A percentile compares a stretch with the other conserved stretches of the same genome.
phyloP scores from a whole-genome alignment of 1,140 invertebrate genomes.

The Gryllus bimaculatus region DNA sequence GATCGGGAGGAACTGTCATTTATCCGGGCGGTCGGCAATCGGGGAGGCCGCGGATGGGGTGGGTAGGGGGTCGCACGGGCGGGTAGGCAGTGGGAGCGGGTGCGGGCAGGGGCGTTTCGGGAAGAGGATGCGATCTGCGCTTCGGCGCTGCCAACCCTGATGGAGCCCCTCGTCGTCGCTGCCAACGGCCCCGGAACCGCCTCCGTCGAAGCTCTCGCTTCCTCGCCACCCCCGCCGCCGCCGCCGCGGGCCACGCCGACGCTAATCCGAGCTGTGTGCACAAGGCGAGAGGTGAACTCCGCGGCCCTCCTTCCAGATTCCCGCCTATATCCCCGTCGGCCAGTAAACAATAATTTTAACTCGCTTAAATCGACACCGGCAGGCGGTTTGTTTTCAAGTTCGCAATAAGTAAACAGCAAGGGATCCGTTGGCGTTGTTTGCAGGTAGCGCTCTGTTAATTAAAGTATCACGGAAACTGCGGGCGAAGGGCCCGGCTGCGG shows the following conservation, averaged over 20 bases:
- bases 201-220: background rate
- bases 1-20: background rate
- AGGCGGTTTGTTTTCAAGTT: background rate
- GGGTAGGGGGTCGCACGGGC: too few species aligned
- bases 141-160: too few species aligned
- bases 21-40: too few species aligned
- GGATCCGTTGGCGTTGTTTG: background rate
- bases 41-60: too few species aligned
- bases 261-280: background rate
- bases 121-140: too few species aligned
- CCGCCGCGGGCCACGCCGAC: too few species aligned
- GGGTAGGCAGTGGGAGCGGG: too few species aligned
- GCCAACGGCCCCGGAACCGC: background rate
- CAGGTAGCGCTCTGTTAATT: background rate
- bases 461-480: background rate
- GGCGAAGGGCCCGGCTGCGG: background rate
- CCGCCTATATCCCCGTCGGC: background rate
- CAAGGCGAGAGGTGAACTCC: background rate
- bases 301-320: too few species aligned
- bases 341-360: constrained; percentile 1
- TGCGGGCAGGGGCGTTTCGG: too few species aligned
- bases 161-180: background rate
- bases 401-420: background rate
- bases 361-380: background rate
- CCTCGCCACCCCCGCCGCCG: background rate